Conservation (phyloP, 2,113 vertebrate species). For the Ellobius talpinus region DNA sequence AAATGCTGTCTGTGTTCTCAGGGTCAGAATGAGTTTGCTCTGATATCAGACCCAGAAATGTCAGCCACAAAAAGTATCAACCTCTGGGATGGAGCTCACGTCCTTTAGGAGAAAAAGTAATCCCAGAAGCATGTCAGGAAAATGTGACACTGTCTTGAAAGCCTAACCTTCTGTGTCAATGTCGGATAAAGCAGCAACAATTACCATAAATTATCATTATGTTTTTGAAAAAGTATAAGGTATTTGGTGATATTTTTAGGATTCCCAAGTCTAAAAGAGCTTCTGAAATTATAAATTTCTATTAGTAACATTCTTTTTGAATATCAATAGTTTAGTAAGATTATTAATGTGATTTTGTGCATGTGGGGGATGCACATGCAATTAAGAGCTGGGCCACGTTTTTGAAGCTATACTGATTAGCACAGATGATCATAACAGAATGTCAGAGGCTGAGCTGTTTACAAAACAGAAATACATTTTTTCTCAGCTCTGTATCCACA, state of each 20-base stretch:
- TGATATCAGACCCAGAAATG: background rate
- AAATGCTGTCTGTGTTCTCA: background rate
- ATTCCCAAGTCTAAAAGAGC: background rate
- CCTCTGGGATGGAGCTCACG: background rate
- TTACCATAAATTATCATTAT: slow-evolving; percentile 73
- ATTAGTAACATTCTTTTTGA: background rate
- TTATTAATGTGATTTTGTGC: background rate
- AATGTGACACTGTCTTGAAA: slow-evolving; percentile 38
- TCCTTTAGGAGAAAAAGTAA: slow-evolving; percentile 2
- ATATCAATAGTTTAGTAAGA: background rate
- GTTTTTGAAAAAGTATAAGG: slow-evolving; percentile 27
- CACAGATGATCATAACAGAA: background rate
- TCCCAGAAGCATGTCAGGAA: background rate
- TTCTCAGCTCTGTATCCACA: background rate
- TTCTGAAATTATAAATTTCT: background rate
- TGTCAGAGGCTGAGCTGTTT: background rate
- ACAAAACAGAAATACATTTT: background rate
- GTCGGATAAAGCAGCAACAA: slow-evolving; percentile 66
- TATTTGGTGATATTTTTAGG: slow-evolving; percentile 70
- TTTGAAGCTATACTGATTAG: background rate
- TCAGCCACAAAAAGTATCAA: background rate
- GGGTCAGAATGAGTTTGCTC: background rate
- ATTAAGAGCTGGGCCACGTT: background rate
- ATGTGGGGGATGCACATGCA: background rate
- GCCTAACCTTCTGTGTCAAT: slow-evolving; percentile 70